A percentile compares a stretch with the other conserved stretches of the same genome.
These are phyloP conservation scores for Meteorus sp. DNA, from an alignment of 1,140 invertebrate species.

Conservation along the genomic window DNA sequence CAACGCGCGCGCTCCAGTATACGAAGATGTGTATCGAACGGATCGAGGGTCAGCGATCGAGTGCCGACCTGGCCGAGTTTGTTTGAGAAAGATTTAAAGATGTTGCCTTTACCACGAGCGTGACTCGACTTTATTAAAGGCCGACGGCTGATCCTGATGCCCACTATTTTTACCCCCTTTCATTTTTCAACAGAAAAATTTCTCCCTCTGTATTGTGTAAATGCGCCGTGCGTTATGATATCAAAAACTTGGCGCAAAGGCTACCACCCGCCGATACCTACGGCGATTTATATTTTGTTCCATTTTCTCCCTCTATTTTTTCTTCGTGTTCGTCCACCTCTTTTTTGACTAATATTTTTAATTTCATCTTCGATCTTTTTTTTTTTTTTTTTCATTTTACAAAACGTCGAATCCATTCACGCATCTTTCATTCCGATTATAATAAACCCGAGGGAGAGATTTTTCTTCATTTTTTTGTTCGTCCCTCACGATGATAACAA, in stretches of 20 bases:
- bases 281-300: too few species aligned
- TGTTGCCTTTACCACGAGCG: conserved; percentile 35
- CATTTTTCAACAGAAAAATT: conserved; percentile 2
- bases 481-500: too few species aligned
- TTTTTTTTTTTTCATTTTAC: neutral
- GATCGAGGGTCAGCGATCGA: conserved; percentile 41
- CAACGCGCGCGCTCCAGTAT: conserved; percentile 4
- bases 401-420: neutral
- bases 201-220: too few species aligned
- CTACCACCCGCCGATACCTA: too few species aligned
- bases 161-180: conserved; percentile 17
- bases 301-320: conserved; percentile 1
- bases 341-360: too few species aligned
- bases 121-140: conserved; percentile 50
- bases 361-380: too few species aligned
- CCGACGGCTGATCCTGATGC: conserved; percentile 1
- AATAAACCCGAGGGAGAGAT: too few species aligned
- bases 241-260: too few species aligned
- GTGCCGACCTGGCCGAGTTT: conserved; percentile 29
- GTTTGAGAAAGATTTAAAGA: conserved; percentile 47
- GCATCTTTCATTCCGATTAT: too few species aligned
- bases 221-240: too few species aligned
- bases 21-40: conserved; percentile 42
- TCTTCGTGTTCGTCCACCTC: conserved; percentile 8
- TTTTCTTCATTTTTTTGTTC: too few species aligned